Evolutionary conservation across 2,113 vertebrate species (phyloP).

Genomic region (Gymnarchus niloticus): DNA sequence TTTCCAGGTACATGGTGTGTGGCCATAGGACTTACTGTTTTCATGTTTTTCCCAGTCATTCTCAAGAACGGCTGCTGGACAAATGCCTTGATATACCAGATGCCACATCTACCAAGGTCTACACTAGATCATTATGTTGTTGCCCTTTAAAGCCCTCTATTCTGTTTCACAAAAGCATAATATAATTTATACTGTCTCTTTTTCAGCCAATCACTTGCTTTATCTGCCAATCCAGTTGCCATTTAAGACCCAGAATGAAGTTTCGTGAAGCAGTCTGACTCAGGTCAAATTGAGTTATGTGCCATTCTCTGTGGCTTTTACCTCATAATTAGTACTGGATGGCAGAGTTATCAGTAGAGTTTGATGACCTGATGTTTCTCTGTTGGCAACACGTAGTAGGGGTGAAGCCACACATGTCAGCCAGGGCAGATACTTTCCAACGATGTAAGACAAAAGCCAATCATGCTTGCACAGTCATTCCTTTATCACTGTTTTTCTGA

Average conservation of each 20-base stretch:
- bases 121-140: neutral
- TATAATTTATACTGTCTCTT: neutral
- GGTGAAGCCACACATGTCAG: neutral
- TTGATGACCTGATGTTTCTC: neutral
- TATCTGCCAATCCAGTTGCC: too few relatives aligned
- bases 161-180: neutral
- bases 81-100: neutral
- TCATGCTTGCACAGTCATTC: neutral
- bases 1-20: neutral
- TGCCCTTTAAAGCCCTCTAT: neutral
- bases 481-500: neutral
- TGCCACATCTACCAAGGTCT: neutral
- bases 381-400: neutral
- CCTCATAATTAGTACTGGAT: neutral
- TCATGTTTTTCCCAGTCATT: neutral
- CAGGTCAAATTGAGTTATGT: neutral
- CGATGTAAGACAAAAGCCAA: neutral
- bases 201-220: neutral
- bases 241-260: neutral
- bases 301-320: neutral
- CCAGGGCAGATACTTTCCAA: neutral
- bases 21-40: neutral
- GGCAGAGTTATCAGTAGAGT: neutral
- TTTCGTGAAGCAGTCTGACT: neutral
- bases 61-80: neutral